Evolutionary conservation across 2,113 vertebrate species (phyloP).

Genomic region (Forbesichthys agassizii): DNA sequence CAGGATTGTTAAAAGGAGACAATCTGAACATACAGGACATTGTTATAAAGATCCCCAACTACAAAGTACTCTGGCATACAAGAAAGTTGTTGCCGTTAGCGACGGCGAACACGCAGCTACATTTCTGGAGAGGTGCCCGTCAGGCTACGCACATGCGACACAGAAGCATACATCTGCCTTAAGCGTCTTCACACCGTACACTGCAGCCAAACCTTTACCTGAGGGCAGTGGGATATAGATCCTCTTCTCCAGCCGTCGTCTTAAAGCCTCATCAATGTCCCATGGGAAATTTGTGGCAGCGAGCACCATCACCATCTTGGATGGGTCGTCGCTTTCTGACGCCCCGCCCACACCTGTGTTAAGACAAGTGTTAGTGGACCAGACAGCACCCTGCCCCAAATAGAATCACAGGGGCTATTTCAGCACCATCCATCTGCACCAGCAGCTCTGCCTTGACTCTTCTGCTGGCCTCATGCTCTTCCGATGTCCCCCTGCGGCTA

Average conservation of each 20-base stretch:
- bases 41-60: too few species aligned
- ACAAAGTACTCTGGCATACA: too few species aligned
- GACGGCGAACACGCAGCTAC: too few species aligned
- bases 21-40: too few species aligned
- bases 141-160: too few species aligned
- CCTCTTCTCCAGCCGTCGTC: conserved; percentile 92
- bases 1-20: too few species aligned
- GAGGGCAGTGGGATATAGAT: conserved; percentile 99
- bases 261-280: conserved; percentile 98
- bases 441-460: conserved; percentile 96
- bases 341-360: conserved; percentile 90
- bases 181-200: too few species aligned
- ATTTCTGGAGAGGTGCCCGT: too few species aligned
- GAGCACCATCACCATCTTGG: conserved; percentile 99
- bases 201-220: conserved; percentile 69
- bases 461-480: conserved; percentile 95
- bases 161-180: too few species aligned
- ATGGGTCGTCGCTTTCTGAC: conserved; percentile 91
- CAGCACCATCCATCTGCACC: conserved; percentile 97
- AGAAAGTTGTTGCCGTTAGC: too few species aligned
- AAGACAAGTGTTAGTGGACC: neutral
- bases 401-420: neutral
- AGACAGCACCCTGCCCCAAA: neutral
- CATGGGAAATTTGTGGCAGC: conserved; percentile 98
- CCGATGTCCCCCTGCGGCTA: conserved; percentile 94